Evolutionary conservation across 1,140 invertebrate species (phyloP).

Genomic region (Chlorops oryzae): DNA sequence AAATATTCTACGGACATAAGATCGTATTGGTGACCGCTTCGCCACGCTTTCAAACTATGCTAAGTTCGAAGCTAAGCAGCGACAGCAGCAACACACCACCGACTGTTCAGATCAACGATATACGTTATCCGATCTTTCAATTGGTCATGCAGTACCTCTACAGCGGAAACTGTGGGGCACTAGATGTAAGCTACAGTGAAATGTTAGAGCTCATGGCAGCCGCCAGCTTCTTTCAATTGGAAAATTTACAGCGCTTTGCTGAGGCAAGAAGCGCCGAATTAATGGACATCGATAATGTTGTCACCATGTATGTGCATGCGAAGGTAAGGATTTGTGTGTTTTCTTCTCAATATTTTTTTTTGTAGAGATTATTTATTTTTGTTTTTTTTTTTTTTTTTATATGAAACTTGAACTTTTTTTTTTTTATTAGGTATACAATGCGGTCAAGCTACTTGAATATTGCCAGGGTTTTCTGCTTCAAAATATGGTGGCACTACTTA

Average conservation of each 20-base stretch:
- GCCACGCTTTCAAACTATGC: conserved; percentile 76
- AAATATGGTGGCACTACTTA: conserved; percentile 87
- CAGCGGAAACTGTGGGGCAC: conserved; percentile 72
- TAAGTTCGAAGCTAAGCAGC: conserved; percentile 70
- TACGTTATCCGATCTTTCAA: conserved; percentile 80
- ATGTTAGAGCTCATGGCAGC: conserved; percentile 85
- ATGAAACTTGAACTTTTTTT: not conserved
- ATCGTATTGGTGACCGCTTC: conserved; percentile 88
- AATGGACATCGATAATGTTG: conserved; percentile 81
- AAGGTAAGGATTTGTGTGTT: no score
- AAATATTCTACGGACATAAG: conserved; percentile 90
- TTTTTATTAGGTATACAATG: conserved; percentile 71
- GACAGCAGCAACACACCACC: conserved; percentile 68
- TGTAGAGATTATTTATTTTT: not conserved
- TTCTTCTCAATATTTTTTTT: not conserved
- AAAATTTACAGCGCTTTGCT: conserved; percentile 76
- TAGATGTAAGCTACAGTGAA: conserved; percentile 71
- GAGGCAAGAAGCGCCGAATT: conserved; percentile 77
- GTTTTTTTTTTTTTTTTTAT: not conserved
- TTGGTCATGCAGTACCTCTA: conserved; percentile 91
- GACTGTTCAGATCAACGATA: conserved; percentile 87
- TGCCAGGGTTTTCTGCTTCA: conserved; percentile 87
- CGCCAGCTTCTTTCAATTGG: conserved; percentile 85
- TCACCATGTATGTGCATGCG: conserved; percentile 88
- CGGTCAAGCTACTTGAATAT: conserved; percentile 76